phyloP scores from a whole-genome alignment of 2,888 invertebrate species.

The Mystacides longicornis region DNA sequence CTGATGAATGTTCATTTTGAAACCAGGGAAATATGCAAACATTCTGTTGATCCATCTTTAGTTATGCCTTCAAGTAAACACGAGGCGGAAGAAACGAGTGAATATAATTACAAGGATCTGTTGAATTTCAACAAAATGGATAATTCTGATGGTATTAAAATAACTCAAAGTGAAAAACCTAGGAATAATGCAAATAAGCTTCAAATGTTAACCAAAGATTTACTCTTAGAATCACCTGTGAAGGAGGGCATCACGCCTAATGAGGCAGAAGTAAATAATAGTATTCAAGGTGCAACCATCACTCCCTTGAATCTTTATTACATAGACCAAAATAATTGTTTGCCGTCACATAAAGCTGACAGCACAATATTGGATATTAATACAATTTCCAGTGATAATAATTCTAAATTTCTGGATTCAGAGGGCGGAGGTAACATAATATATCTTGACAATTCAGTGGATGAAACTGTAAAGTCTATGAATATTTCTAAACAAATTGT shows the following conservation, averaged over 20 bases:
- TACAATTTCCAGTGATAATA: not conserved
- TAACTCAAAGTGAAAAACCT: not conserved
- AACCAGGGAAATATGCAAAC: constrained; percentile 9
- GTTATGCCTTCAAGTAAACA: constrained; percentile 18
- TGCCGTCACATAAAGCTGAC: not conserved
- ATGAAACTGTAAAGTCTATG: constrained; percentile 8
- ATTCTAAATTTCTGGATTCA: not conserved
- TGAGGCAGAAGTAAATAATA: constrained; percentile 2
- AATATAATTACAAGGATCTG: constrained; percentile 12
- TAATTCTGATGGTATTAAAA: not conserved
- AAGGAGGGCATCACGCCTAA: not conserved
- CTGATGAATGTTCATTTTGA: constrained; percentile 10
- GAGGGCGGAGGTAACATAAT: not conserved
- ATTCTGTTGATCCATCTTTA: constrained; percentile 14
- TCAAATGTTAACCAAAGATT: not conserved
- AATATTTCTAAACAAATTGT: constrained; percentile 12
- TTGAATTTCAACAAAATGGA: constrained; percentile 3
- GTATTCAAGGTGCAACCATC: constrained; percentile 6
- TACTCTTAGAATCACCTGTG: not conserved
- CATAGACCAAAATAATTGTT: constrained; percentile 5
- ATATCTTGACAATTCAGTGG: constrained; percentile 6
- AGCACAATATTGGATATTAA: not conserved
- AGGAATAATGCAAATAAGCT: not conserved
- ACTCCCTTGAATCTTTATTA: constrained; percentile 12
- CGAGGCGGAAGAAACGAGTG: not conserved